Percentiles rank a stretch among this genome's conserved stretches.
Evolutionary conservation across 2,113 vertebrate genomes (phyloP).

Genomic region (Misgurnus mizolepis): DNA sequence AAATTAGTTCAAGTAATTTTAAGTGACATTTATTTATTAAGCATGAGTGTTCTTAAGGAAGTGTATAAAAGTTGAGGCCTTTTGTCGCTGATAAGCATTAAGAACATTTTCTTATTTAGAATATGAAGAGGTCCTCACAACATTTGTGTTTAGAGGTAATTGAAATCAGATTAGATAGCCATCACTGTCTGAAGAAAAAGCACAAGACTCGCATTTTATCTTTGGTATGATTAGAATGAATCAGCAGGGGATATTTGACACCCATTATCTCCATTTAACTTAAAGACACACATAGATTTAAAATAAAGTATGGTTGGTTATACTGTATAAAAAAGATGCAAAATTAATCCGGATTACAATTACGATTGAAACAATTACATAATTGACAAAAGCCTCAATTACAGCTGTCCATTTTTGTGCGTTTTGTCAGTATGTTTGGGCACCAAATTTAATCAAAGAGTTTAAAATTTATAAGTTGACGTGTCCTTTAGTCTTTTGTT

Average conservation of each 20-base stretch:
- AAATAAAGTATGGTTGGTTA: neutral
- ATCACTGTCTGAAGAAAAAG: neutral
- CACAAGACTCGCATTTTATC: neutral
- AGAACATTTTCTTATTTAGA: conserved; percentile 9
- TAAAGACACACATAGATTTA: no score
- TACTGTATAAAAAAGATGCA: no score
- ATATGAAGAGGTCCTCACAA: neutral
- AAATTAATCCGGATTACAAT: no score
- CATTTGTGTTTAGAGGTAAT: neutral
- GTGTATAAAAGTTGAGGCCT: conserved; percentile 48
- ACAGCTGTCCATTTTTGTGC: no score
- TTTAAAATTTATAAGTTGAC: no score
- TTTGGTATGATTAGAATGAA: neutral
- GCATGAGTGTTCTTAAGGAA: conserved; percentile 16
- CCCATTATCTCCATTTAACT: neutral
- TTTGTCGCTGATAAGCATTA: neutral
- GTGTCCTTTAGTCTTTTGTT: no score
- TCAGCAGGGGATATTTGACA: neutral
- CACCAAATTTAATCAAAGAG: no score
- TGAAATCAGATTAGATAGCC: neutral
- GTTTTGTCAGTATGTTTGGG: no score
- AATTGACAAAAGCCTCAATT: no score
- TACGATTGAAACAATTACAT: no score
- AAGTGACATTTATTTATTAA: neutral
- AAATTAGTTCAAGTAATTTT: no score